These are phyloP conservation scores for Epinephelus awoara DNA, from an alignment of 2,797 vertebrate species.

Conservation along the genomic window DNA sequence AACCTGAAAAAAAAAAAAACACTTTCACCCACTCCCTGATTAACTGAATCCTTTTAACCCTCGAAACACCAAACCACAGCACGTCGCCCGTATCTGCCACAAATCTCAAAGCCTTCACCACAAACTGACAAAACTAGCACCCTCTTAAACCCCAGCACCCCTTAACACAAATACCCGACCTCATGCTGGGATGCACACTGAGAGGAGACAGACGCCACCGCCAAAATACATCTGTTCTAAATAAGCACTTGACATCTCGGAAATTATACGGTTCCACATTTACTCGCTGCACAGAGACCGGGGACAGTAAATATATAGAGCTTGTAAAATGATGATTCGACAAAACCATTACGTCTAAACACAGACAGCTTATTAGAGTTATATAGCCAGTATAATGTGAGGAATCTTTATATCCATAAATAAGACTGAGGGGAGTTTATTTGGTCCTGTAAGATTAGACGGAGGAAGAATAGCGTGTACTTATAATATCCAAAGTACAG, in stretches of 20 bases:
- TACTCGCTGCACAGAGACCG: conserved; percentile 72
- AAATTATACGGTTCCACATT: conserved; percentile 83
- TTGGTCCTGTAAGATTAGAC: conserved; percentile 36
- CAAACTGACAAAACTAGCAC: conserved; percentile 77
- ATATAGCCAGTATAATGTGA: conserved; percentile 45
- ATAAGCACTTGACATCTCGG: conserved; percentile 81
- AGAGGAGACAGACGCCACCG: conserved; percentile 78
- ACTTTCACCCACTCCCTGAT: conserved; percentile 38
- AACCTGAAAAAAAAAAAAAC: conserved; percentile 15
- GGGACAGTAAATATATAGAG: conserved; percentile 78
- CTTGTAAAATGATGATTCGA: conserved; percentile 79
- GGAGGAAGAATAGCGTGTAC: background rate
- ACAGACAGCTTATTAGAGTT: conserved; percentile 70
- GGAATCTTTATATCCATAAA: conserved; percentile 60
- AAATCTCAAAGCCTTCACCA: conserved; percentile 57
- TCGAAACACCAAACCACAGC: conserved; percentile 59
- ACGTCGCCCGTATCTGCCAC: conserved; percentile 57
- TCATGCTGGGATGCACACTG: conserved; percentile 62
- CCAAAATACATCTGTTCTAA: conserved; percentile 84
- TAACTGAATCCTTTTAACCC: conserved; percentile 43
- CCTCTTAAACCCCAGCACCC: conserved; percentile 61
- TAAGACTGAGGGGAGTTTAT: conserved; percentile 16
- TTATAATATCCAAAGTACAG: conserved; percentile 24
- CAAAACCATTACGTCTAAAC: conserved; percentile 78
- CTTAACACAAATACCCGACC: conserved; percentile 67